Evolutionary conservation across 1,140 invertebrate genomes (phyloP).

Genomic region (Ceratosolen solmsi): DNA sequence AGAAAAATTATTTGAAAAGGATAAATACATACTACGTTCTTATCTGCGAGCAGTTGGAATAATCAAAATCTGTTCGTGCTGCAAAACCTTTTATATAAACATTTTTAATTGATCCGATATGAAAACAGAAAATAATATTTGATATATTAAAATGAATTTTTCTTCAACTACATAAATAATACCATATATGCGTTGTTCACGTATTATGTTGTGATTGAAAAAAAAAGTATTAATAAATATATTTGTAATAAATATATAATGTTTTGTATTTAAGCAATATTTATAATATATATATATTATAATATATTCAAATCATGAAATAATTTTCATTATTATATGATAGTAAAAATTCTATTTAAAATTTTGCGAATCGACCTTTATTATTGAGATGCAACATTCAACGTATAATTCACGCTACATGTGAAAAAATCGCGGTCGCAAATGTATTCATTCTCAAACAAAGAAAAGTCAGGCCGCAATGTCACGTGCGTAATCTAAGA

Average conservation of each 20-base stretch:
- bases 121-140: not conserved
- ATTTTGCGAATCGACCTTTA: not conserved
- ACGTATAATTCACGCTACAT: not conserved
- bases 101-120: not conserved
- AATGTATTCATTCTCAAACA: not conserved
- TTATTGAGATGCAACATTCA: not conserved
- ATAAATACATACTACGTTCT: not conserved
- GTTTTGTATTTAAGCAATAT: no score
- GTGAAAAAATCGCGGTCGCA: not conserved
- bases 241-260: no score
- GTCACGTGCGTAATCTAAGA: slow-evolving; percentile 28
- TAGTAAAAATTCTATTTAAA: no score
- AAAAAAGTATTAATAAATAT: no score
- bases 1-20: not conserved
- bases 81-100: not conserved
- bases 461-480: slow-evolving; percentile 3
- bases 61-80: not conserved
- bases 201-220: no score
- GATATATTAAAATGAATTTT: not conserved
- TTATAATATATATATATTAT: no score
- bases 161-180: not conserved
- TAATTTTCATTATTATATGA: no score
- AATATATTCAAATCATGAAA: no score
- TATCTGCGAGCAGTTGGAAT: not conserved
- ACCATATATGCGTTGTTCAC: no score